phyloP scores from a whole-genome alignment of 1,140 invertebrate genomes.

The Achatina immaculata region DNA sequence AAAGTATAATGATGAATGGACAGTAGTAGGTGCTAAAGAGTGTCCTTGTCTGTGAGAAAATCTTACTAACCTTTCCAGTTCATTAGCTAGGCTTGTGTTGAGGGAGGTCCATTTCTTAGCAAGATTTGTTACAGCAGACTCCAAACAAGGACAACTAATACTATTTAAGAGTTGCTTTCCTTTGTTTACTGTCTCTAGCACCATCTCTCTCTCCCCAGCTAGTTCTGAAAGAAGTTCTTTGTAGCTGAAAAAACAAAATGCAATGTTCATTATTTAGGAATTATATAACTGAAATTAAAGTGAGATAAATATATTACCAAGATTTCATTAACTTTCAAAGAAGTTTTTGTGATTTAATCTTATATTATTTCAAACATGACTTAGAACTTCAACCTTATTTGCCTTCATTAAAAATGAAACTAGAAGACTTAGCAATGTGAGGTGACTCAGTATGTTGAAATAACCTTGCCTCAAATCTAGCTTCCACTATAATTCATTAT shows the following conservation, averaged over 20 bases:
- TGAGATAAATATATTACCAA: neutral
- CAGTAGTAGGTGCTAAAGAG: too few species aligned
- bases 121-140: conserved; percentile 58
- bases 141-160: conserved; percentile 59
- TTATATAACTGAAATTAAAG: neutral
- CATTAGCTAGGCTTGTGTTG: conserved; percentile 54
- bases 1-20: too few species aligned
- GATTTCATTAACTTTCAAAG: neutral
- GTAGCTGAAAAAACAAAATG: conserved; percentile 34
- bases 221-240: conserved; percentile 59
- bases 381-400: too few species aligned
- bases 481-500: too few species aligned
- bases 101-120: conserved; percentile 64
- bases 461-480: too few species aligned
- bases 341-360: neutral
- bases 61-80: conserved; percentile 64
- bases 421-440: too few species aligned
- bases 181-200: conserved; percentile 65
- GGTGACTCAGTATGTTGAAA: too few species aligned
- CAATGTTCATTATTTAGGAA: too few species aligned
- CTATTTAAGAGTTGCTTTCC: conserved; percentile 65
- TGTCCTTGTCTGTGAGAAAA: too few species aligned
- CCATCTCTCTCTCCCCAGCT: conserved; percentile 57
- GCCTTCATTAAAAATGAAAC: too few species aligned
- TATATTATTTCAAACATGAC: neutral